Conservation (phyloP, 2,113 vertebrate species). For the Eudorcas thomsonii region DNA sequence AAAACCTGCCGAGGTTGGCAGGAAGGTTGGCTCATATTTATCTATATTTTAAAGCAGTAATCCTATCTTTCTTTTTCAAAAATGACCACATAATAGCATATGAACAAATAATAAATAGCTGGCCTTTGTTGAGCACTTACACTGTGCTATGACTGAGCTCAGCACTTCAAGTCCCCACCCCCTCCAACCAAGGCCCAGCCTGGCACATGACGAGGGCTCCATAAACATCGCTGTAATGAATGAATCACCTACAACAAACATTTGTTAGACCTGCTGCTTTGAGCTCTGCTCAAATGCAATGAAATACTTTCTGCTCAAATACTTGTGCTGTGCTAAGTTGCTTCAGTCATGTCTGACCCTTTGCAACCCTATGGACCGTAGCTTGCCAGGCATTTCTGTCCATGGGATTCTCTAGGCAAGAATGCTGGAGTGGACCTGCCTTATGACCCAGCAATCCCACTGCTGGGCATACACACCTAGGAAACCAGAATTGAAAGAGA, state of each 20-base stretch:
- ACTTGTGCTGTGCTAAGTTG: neutral
- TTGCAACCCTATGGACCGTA: neutral
- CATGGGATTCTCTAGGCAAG: neutral
- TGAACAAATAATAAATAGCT: neutral
- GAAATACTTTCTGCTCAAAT: neutral
- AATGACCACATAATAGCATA: neutral
- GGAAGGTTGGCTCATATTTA: neutral
- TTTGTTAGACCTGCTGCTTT: neutral
- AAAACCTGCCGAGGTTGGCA: neutral
- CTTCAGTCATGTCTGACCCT: neutral
- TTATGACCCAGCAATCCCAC: too few species aligned
- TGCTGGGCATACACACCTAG: too few species aligned
- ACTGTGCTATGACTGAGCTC: neutral
- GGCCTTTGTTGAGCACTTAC: neutral
- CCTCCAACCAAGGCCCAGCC: neutral
- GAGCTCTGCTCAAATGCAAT: neutral
- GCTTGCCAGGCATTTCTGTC: neutral
- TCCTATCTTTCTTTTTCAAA: neutral
- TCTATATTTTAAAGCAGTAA: neutral
- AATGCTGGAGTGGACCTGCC: neutral
- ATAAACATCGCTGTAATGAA: neutral
- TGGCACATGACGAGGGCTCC: fast-evolving
- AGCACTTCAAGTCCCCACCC: neutral
- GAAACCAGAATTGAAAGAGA: too few species aligned
- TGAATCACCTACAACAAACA: neutral